Percentiles rank a stretch among this genome's conserved stretches.
Evolutionary conservation across 2,888 invertebrate species (phyloP).

Genomic region (Drosophila leonis): DNA sequence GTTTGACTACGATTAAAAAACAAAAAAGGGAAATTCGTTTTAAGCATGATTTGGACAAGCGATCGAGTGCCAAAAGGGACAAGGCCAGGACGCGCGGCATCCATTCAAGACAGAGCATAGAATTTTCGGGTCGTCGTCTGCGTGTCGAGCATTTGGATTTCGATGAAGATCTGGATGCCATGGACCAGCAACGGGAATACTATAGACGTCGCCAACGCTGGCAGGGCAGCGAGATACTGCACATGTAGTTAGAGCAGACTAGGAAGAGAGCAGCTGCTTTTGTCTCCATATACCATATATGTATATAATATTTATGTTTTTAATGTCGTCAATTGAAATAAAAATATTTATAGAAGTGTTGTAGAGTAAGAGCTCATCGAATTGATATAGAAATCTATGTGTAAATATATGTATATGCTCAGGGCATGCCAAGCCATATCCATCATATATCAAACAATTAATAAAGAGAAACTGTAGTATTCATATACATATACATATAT

Average conservation of each 20-base stretch:
- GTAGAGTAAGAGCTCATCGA: slow-evolving; percentile 31
- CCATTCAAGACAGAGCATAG: not conserved
- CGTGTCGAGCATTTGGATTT: slow-evolving; percentile 66
- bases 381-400: slow-evolving; percentile 25
- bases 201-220: slow-evolving; percentile 28
- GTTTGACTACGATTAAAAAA: slow-evolving; percentile 23
- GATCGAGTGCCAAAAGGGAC: slow-evolving; percentile 11
- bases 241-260: slow-evolving; percentile 37
- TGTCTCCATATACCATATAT: slow-evolving; percentile 6
- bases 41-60: slow-evolving; percentile 32
- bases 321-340: slow-evolving; percentile 12
- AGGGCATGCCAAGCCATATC: slow-evolving; percentile 48
- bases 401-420: slow-evolving; percentile 36
- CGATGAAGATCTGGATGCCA: slow-evolving; percentile 54
- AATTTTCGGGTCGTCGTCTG: slow-evolving; percentile 25
- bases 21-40: slow-evolving; percentile 50
- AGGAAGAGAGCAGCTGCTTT: not conserved
- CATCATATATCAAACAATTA: slow-evolving; percentile 17
- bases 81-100: not conserved
- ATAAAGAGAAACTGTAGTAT: slow-evolving; percentile 12
- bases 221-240: slow-evolving; percentile 31
- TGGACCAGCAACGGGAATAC: slow-evolving; percentile 38
- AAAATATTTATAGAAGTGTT: slow-evolving; percentile 21
- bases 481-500: slow-evolving; percentile 1
- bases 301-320: slow-evolving; percentile 12